phyloP scores from a whole-genome alignment of 1,140 invertebrate genomes.

The Polypedilum pembai region DNA sequence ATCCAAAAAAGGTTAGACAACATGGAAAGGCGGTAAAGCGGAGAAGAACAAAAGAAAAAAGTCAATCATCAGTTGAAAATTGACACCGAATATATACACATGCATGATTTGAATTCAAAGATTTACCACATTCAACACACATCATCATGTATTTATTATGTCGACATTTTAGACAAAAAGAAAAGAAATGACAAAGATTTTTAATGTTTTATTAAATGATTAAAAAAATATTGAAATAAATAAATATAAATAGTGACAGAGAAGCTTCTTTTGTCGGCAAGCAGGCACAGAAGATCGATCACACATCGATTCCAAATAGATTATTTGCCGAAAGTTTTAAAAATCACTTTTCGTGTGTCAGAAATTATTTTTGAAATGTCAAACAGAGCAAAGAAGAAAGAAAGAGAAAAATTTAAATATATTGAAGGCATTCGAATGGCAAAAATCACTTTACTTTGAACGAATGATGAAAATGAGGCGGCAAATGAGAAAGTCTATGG shows the following conservation, averaged over 20 bases:
- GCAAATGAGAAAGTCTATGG: not conserved
- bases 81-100: slow-evolving; percentile 11
- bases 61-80: slow-evolving; percentile 18
- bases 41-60: slow-evolving; percentile 5
- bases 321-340: not conserved
- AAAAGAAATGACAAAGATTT: not conserved
- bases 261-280: not conserved
- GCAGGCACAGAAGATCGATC: not conserved
- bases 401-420: not conserved
- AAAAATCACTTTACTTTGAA: slow-evolving; percentile 16
- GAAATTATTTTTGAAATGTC: slow-evolving; percentile 19
- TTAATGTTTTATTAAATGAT: slow-evolving; percentile 28
- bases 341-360: slow-evolving; percentile 17
- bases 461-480: not conserved
- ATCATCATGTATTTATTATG: not conserved
- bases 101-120: not conserved
- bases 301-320: slow-evolving; percentile 7
- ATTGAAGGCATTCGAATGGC: slow-evolving; percentile 19
- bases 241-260: not conserved
- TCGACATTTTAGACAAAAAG: not conserved
- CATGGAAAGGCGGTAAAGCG: not conserved
- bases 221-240: not conserved
- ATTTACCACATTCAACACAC: not conserved
- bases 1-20: not conserved
- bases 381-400: not conserved